Conservation (phyloP, 2,113 vertebrate genomes). For the Trogon surrucura region DNA sequence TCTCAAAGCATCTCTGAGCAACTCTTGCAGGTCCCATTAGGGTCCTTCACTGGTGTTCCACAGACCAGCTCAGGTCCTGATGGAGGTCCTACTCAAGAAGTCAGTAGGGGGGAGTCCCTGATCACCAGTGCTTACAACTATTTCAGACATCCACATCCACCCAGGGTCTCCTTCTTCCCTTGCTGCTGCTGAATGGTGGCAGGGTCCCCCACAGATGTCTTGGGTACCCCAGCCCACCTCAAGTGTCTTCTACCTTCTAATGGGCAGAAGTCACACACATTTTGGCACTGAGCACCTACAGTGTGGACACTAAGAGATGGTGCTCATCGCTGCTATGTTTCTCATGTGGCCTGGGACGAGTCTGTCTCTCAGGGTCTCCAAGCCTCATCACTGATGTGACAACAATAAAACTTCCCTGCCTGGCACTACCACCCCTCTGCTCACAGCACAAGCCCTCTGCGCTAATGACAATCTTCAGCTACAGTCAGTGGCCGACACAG, state of each 20-base stretch:
- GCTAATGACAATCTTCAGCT: background rate
- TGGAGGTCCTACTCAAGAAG: background rate
- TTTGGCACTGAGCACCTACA: background rate
- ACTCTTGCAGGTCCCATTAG: background rate
- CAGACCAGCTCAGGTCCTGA: background rate
- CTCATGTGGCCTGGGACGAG: background rate
- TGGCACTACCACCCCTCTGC: rapidly evolving
- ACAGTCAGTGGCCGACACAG: background rate
- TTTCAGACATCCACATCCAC: background rate
- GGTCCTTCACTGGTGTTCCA: background rate
- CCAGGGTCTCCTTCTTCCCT: background rate
- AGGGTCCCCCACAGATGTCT: background rate
- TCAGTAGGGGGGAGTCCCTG: rapidly evolving
- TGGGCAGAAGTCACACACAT: background rate
- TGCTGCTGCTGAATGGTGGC: background rate
- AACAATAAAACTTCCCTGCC: background rate
- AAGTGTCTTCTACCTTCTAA: background rate
- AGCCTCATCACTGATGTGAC: background rate
- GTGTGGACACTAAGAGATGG: rapidly evolving
- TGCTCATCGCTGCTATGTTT: background rate
- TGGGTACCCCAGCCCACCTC: background rate
- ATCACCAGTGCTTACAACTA: background rate
- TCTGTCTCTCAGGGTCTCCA: background rate
- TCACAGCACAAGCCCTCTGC: background rate
- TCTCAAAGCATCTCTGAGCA: background rate